Evolutionary conservation across 30 jellyfish, hydroid and myxozoan genomes (phyloP).

Genomic region (Pseudorhiza aurosa): DNA sequence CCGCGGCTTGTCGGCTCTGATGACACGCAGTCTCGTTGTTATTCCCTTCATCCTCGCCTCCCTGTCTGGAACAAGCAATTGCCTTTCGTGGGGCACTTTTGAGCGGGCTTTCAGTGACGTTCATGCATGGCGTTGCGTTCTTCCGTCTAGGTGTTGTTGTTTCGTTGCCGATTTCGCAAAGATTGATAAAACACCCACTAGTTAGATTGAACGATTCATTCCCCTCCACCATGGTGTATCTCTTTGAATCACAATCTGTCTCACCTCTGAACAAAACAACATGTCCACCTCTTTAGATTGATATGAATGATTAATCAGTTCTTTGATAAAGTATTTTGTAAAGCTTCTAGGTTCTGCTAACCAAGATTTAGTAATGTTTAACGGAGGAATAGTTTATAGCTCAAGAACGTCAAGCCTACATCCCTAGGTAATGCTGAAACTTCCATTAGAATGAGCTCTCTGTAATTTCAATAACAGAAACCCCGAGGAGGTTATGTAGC

Average conservation of each 20-base stretch:
- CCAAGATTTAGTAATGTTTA: too few species aligned
- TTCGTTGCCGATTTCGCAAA: constrained; percentile 19
- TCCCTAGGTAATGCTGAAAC: too few species aligned
- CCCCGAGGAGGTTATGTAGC: too few species aligned
- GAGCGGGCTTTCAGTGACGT: not conserved
- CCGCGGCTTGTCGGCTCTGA: not conserved
- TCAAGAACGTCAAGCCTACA: too few species aligned
- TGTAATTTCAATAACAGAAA: too few species aligned
- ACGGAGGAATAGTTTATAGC: too few species aligned
- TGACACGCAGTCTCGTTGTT: not conserved
- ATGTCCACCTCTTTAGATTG: too few species aligned
- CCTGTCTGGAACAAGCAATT: not conserved
- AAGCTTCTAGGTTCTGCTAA: too few species aligned
- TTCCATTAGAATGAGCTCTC: too few species aligned
- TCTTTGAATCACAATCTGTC: not conserved
- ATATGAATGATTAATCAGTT: too few species aligned
- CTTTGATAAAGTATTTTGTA: too few species aligned
- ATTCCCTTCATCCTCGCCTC: not conserved
- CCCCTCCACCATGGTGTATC: not conserved
- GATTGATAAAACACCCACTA: constrained; percentile 42
- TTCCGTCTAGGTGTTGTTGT: constrained; percentile 13
- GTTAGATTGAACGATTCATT: not conserved
- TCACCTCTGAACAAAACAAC: not conserved
- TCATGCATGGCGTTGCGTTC: constrained; percentile 11
- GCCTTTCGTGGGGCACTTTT: not conserved